Evolutionary conservation across 2,888 invertebrate species (phyloP).

Genomic region (Hipparchia semele): DNA sequence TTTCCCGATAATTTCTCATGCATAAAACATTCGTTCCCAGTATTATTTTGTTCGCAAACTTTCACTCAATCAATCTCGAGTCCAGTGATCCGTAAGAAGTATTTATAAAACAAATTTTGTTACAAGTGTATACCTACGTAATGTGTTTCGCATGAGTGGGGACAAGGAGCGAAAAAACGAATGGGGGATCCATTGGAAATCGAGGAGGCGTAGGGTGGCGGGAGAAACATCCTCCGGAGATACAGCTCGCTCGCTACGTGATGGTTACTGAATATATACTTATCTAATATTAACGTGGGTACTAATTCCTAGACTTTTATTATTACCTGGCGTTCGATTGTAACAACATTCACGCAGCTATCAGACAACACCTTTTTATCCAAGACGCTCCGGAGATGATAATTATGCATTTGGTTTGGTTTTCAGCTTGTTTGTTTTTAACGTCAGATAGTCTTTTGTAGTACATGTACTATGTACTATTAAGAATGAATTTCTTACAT

Average conservation of each 20-base stretch:
- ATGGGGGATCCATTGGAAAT: slow-evolving; percentile 62
- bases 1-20: slow-evolving; percentile 18
- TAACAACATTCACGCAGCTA: background rate
- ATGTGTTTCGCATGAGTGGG: slow-evolving; percentile 62
- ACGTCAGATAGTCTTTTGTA: too few relatives aligned
- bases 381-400: background rate
- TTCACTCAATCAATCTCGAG: slow-evolving; percentile 43
- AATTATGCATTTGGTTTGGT: too few relatives aligned
- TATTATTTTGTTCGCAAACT: slow-evolving; percentile 32
- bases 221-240: slow-evolving; percentile 53
- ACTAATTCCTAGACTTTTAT: slow-evolving; percentile 22
- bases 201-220: slow-evolving; percentile 42
- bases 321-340: background rate
- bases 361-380: background rate
- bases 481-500: too few relatives aligned
- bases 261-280: slow-evolving; percentile 52
- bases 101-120: slow-evolving; percentile 60
- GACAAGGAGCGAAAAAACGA: slow-evolving; percentile 58
- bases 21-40: slow-evolving; percentile 22
- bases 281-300: slow-evolving; percentile 23
- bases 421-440: too few relatives aligned
- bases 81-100: slow-evolving; percentile 48
- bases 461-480: too few relatives aligned
- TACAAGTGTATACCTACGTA: slow-evolving; percentile 56
- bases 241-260: slow-evolving; percentile 59